A percentile compares a stretch with the other conserved stretches of the same genome.
Evolutionary conservation across 2,888 invertebrate species (phyloP).

Genomic region (Atethmia centrago): DNA sequence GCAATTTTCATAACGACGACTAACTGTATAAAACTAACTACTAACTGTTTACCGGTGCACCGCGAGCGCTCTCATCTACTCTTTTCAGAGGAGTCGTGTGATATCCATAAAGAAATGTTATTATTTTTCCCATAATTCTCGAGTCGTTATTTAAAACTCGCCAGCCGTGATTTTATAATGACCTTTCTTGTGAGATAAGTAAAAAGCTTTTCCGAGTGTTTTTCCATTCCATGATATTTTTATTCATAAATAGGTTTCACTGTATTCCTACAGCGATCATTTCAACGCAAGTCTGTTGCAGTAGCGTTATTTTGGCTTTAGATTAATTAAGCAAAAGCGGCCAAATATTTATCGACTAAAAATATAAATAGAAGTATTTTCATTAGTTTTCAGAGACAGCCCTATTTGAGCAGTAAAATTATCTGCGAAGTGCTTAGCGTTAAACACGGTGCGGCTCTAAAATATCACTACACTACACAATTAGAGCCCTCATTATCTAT

Average conservation of each 20-base stretch:
- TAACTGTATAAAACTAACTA: too few relatives aligned
- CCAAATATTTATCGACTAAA: neutral
- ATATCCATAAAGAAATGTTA: constrained; percentile 6
- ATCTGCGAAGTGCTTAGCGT: constrained; percentile 3
- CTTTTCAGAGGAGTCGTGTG: constrained; percentile 1
- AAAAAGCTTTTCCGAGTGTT: neutral
- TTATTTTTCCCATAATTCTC: constrained; percentile 27
- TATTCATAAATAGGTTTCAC: neutral
- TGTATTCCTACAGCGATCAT: neutral
- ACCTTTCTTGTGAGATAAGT: constrained; percentile 15
- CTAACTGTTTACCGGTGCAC: neutral
- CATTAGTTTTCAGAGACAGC: constrained; percentile 19
- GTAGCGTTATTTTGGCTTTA: neutral
- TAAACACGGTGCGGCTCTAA: constrained; percentile 35
- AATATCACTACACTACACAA: constrained; percentile 38
- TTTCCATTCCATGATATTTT: neutral
- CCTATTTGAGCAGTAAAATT: constrained; percentile 19
- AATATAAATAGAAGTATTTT: neutral
- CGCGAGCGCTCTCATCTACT: neutral
- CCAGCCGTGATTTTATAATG: constrained; percentile 50
- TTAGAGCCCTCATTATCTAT: constrained; percentile 43
- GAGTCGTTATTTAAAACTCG: constrained; percentile 39
- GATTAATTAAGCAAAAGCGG: too few relatives aligned
- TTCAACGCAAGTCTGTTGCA: neutral
- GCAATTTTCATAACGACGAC: neutral